Evolutionary conservation across 1,140 invertebrate species (phyloP).

Genomic region (Drosophila grimshawi): DNA sequence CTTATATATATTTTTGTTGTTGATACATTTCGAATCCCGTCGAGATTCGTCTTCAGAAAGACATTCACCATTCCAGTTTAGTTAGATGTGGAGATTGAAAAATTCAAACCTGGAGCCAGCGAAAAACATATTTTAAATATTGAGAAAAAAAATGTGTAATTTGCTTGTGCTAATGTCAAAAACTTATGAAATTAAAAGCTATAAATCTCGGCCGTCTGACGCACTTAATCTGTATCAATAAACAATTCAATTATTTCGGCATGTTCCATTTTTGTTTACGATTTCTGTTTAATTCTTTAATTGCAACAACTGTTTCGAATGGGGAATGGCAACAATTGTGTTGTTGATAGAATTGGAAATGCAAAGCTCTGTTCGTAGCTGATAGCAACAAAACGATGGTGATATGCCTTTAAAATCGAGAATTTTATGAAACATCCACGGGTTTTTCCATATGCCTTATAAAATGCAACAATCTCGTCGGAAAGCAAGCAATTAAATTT

Average conservation of each 20-base stretch:
- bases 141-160: not conserved
- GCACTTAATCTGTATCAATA: not conserved
- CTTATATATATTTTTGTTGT: too few species aligned
- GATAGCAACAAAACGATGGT: conserved; percentile 1
- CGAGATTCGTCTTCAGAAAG: too few species aligned
- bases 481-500: not conserved
- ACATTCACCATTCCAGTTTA: too few species aligned
- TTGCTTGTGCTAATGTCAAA: not conserved
- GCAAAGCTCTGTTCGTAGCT: conserved; percentile 6
- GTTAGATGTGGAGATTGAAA: too few species aligned
- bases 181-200: not conserved
- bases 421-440: not conserved
- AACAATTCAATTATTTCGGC: not conserved
- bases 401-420: not conserved
- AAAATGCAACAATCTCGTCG: conserved; percentile 5
- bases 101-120: too few species aligned
- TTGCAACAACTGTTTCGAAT: not conserved
- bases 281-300: not conserved
- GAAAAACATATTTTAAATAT: too few species aligned
- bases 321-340: not conserved
- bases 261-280: not conserved
- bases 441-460: not conserved
- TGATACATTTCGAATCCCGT: too few species aligned
- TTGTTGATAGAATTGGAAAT: not conserved
- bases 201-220: not conserved